These are phyloP conservation scores for Pedionomus torquatus DNA, from an alignment of 2,113 vertebrate genomes.

Conservation along the genomic window DNA sequence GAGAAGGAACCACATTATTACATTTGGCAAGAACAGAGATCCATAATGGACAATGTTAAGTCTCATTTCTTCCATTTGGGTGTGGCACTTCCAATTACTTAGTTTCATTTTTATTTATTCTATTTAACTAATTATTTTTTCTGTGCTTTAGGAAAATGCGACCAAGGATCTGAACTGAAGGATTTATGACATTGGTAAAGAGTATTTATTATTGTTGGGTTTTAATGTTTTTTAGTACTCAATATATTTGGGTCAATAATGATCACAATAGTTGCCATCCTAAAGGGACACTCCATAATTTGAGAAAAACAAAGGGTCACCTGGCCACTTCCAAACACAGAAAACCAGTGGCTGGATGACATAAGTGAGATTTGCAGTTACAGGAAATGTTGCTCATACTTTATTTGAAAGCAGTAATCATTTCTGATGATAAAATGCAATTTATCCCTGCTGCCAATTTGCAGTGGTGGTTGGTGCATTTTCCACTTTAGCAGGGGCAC, in stretches of 20 bases:
- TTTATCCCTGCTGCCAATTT: constrained; percentile 9
- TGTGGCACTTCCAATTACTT: background rate
- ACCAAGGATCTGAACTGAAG: background rate
- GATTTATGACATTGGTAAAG: background rate
- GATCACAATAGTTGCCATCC: background rate
- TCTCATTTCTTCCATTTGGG: background rate
- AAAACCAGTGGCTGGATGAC: background rate
- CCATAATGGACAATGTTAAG: background rate
- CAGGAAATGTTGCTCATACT: constrained; percentile 10
- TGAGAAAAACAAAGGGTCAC: background rate
- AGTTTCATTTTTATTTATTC: background rate
- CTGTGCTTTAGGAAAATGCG: background rate
- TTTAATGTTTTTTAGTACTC: background rate
- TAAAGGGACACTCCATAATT: background rate
- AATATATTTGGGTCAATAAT: background rate
- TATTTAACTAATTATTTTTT: background rate
- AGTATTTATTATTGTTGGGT: background rate
- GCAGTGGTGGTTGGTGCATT: background rate
- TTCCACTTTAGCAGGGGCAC: background rate
- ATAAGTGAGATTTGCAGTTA: background rate
- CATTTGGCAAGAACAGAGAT: background rate
- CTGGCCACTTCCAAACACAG: background rate
- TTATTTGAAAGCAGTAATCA: background rate
- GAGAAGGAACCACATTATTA: background rate
- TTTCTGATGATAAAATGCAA: background rate